These are phyloP conservation scores for Catocala fraxini DNA, from an alignment of 2,888 invertebrate species.

Conservation along the genomic window DNA sequence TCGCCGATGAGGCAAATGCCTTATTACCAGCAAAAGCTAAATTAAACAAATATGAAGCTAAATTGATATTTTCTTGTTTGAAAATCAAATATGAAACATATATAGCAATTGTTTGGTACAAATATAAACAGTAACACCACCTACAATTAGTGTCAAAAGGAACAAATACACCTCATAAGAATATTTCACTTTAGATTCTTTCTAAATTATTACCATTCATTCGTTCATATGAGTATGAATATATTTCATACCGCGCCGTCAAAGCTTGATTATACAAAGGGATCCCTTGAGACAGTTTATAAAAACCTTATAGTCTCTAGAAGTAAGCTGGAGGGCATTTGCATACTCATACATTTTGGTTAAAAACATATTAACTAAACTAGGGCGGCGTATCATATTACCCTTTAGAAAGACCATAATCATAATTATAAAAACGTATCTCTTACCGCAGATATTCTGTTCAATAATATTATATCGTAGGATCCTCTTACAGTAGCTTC, in stretches of 20 bases:
- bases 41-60: too few species aligned
- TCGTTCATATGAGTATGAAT: background rate
- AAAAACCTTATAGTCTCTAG: conserved; percentile 5
- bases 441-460: background rate
- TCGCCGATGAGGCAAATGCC: too few species aligned
- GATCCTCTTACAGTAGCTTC: background rate
- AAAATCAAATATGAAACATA: too few species aligned
- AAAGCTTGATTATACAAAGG: conserved; percentile 19
- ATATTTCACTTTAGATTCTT: too few species aligned
- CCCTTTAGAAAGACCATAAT: conserved; percentile 1
- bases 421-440: conserved; percentile 12
- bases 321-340: conserved; percentile 2
- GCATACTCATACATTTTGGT: conserved; percentile 8
- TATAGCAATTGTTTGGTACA: too few species aligned
- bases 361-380: conserved; percentile 4
- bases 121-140: too few species aligned
- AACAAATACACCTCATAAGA: too few species aligned
- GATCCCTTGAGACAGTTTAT: conserved; percentile 8
- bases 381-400: background rate
- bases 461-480: background rate
- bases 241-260: conserved; percentile 1
- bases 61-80: too few species aligned
- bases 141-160: too few species aligned
- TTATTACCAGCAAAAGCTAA: too few species aligned
- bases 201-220: background rate